Percentiles rank a stretch among this genome's conserved stretches.
Conservation (phyloP, 2,113 vertebrate genomes). For the Cyanistes caeruleus region DNA sequence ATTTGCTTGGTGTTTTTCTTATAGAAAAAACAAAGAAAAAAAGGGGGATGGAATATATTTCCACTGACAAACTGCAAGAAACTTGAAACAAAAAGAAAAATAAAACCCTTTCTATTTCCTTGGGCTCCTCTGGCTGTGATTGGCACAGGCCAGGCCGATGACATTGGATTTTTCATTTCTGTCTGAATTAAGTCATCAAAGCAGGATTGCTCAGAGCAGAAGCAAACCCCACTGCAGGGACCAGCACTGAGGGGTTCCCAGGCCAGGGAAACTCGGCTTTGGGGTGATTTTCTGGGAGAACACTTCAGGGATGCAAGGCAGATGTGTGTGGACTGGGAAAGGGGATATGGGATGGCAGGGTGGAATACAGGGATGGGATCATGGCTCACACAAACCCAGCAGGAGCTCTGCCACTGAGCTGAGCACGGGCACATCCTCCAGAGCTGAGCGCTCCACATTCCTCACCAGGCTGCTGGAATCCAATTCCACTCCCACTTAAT, state of each 20-base stretch:
- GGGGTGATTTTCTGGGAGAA: background rate
- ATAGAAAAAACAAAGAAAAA: background rate
- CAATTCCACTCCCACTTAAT: background rate
- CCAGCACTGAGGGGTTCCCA: background rate
- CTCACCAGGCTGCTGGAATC: background rate
- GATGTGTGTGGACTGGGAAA: background rate
- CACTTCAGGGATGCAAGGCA: background rate
- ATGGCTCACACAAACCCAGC: background rate
- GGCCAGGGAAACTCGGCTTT: background rate
- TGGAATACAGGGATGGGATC: background rate
- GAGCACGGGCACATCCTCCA: background rate
- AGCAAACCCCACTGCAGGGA: background rate
- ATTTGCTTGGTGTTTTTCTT: background rate
- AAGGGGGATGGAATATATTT: background rate
- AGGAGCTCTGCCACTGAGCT: background rate
- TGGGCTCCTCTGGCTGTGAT: background rate
- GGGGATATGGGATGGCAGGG: background rate
- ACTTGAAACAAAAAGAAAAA: background rate
- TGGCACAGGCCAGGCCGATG: background rate
- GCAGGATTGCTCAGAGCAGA: background rate
- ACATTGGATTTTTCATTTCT: background rate
- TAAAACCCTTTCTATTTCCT: background rate
- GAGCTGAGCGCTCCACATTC: background rate
- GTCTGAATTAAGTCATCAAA: background rate
- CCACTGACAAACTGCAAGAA: constrained; percentile 28